Evolutionary conservation across 2,113 vertebrate genomes (phyloP), one percentile per base, ranked within the genome.

Genomic region (Clinocottus analis): DNA sequence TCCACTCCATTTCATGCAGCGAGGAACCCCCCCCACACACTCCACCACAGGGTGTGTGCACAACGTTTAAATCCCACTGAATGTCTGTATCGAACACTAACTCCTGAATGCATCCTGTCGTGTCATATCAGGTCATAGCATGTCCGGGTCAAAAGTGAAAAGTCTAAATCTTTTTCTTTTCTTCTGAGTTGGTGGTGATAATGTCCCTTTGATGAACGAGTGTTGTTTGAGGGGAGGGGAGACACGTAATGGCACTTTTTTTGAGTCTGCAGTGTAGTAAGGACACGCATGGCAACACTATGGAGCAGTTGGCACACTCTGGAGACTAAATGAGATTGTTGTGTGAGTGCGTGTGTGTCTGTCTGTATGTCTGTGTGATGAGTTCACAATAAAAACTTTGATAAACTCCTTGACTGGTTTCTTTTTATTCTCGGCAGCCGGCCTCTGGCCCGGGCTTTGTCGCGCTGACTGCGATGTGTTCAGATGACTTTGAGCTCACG

Each of bases 321-420:
- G 63, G 62, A 88, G 66, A 87, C 78, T 72, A 75, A 41, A 81
- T 58, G 72, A 80, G 77, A 84, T 80, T 78, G 58, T 63, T 74
- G 60, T 75, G 3, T 82, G 75, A 65, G 45, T 55, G 23, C 41
- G 73, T 31, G 29, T 31, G 65, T 63, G 72, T 79, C 27, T 45
- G 31, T 31, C 17, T 77, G 75, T 64, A 14, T 37, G 33, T 53
- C 71, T 68, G 61, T 60, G 68, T 2, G 79, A 83, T 80, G 84
- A 85, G 39, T 87, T 90, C 62, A 83, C 75, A 93, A 91, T 93
- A 93, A 93, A 58, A 90, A 53, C 13, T 89, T 90, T 88, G 77
- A 71, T 88, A 70, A 81, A 82, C 58, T 77, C 16, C 39, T 31
- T 0, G 12, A 25, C 53, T 64, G 31, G 0, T n/a, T 39, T 71